phyloP scores from a whole-genome alignment of 2,888 invertebrate species.

The Creontiades dilutus region DNA sequence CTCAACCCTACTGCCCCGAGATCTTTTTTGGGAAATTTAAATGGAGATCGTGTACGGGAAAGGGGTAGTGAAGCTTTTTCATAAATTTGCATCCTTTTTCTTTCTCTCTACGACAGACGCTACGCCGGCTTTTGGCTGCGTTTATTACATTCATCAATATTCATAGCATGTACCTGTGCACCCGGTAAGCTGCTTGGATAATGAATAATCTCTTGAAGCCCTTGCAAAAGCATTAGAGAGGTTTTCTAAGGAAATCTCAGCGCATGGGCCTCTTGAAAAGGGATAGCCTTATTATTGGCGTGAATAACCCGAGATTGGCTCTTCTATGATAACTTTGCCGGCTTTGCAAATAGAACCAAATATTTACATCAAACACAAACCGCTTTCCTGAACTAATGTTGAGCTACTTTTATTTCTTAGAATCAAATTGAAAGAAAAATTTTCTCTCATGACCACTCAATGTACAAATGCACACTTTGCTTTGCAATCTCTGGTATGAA shows the following conservation, averaged over 20 bases:
- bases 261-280: background rate
- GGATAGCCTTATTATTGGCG: too few species aligned
- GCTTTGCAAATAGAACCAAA: too few species aligned
- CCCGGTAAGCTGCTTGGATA: slow-evolving; percentile 51
- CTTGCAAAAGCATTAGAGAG: background rate
- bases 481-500: too few species aligned
- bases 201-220: slow-evolving; percentile 35
- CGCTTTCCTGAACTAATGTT: too few species aligned
- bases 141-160: slow-evolving; percentile 65
- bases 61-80: slow-evolving; percentile 49
- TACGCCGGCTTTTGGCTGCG: slow-evolving; percentile 55
- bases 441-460: too few species aligned
- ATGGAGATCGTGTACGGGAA: background rate
- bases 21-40: slow-evolving; percentile 51
- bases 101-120: background rate
- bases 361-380: too few species aligned
- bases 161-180: slow-evolving; percentile 50
- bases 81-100: slow-evolving; percentile 63
- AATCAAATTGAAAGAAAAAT: too few species aligned
- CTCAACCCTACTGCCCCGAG: background rate
- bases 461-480: too few species aligned
- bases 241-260: background rate
- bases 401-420: too few species aligned
- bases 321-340: too few species aligned
- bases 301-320: too few species aligned